Evolutionary conservation across 2,113 vertebrate species (phyloP).

Genomic region (Triplophysa dalaica): DNA sequence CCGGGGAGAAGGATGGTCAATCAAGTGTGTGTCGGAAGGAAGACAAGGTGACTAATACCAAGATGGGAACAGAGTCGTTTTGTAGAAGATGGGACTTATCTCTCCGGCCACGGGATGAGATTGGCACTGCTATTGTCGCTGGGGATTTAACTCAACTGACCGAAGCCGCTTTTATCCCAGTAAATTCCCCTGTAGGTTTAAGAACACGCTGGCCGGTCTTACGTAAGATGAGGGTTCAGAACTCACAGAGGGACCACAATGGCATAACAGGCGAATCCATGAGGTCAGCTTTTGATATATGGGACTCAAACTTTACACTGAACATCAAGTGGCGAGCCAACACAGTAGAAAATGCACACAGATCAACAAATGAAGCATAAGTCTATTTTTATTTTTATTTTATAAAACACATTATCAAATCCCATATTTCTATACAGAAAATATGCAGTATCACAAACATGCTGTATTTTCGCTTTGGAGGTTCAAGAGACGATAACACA

Average conservation of each 20-base stretch:
- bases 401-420: too few species aligned
- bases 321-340: too few species aligned
- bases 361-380: too few species aligned
- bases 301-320: too few species aligned
- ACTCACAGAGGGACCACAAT: not conserved
- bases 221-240: constrained; percentile 19
- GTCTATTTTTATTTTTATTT: too few species aligned
- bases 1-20: constrained; percentile 44
- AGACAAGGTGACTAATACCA: constrained; percentile 38
- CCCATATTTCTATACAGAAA: too few species aligned
- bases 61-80: constrained; percentile 44
- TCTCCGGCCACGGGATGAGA: constrained; percentile 37
- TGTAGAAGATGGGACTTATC: constrained; percentile 32
- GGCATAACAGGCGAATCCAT: not conserved
- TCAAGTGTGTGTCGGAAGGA: constrained; percentile 41
- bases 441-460: too few species aligned
- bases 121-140: constrained; percentile 29
- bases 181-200: constrained; percentile 16
- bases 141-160: constrained; percentile 33
- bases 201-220: constrained; percentile 8
- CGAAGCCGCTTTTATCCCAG: constrained; percentile 34
- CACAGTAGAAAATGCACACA: too few species aligned
- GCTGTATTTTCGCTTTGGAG: too few species aligned
- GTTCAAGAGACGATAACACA: too few species aligned
- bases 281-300: too few species aligned